Evolutionary conservation across 2,888 invertebrate genomes (phyloP).

Genomic region (Sipha maydis): DNA sequence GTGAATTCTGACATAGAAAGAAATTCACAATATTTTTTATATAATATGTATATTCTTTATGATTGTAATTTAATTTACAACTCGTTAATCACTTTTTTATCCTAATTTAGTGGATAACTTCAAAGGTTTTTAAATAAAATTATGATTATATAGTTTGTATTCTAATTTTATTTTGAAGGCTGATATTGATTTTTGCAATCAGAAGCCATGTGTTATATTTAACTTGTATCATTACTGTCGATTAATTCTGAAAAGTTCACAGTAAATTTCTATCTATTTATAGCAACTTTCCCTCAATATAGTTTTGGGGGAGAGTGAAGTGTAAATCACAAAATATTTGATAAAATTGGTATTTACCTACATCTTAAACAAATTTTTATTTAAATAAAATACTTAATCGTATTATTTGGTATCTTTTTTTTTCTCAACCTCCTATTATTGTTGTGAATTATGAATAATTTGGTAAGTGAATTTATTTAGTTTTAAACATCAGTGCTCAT

Average conservation of each 20-base stretch:
- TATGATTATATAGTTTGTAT: slow-evolving; percentile 42
- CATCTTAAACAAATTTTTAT: slow-evolving; percentile 41
- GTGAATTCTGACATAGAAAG: slow-evolving; percentile 13
- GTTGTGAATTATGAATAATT: not conserved
- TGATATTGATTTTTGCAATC: slow-evolving; percentile 8
- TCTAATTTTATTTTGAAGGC: slow-evolving; percentile 34
- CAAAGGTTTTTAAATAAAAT: slow-evolving; percentile 26
- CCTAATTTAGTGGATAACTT: slow-evolving; percentile 18
- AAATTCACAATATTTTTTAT: slow-evolving; percentile 46
- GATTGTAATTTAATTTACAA: slow-evolving; percentile 37
- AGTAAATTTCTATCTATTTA: not conserved
- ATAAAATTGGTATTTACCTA: not conserved
- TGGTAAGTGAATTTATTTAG: not conserved
- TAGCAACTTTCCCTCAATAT: not conserved
- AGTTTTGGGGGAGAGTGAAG: not conserved
- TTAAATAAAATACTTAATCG: slow-evolving; percentile 44
- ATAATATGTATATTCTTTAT: slow-evolving; percentile 38
- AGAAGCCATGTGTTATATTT: slow-evolving; percentile 13
- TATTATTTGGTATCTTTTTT: slow-evolving; percentile 1
- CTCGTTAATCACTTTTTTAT: slow-evolving; percentile 4
- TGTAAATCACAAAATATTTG: slow-evolving; percentile 20
- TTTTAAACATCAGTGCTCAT: not conserved
- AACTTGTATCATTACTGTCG: slow-evolving; percentile 24
- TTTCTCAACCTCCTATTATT: not conserved
- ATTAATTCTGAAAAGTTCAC: slow-evolving; percentile 26